These are phyloP conservation scores for Hylaeus anthracinus DNA, from an alignment of 1,140 invertebrate species.

Conservation along the genomic window DNA sequence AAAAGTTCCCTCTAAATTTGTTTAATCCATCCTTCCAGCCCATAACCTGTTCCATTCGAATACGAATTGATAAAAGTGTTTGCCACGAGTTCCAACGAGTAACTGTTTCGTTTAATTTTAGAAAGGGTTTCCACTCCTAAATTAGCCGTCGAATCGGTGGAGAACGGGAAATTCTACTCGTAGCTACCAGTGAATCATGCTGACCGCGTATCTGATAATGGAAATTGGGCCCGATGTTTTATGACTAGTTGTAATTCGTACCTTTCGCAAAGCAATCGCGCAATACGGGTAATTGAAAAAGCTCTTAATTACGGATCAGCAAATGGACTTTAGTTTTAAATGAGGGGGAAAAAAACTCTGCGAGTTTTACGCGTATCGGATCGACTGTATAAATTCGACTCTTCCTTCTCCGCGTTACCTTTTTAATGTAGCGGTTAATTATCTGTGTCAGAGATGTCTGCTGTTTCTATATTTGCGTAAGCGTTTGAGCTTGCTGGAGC, in stretches of 20 bases:
- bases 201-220: constrained; percentile 46
- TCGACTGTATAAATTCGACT: neutral
- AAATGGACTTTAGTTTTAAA: constrained; percentile 19
- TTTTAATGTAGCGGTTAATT: neutral
- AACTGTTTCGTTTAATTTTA: neutral
- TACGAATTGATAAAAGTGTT: too few relatives aligned
- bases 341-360: neutral
- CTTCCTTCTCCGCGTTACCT: too few relatives aligned
- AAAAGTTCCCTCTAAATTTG: too few relatives aligned
- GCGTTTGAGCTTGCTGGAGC: neutral
- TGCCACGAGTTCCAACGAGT: neutral
- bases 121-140: neutral
- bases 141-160: constrained; percentile 16
- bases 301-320: constrained; percentile 13
- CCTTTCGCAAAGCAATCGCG: constrained; percentile 11
- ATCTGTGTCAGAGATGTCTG: neutral
- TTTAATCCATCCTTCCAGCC: too few relatives aligned
- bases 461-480: neutral
- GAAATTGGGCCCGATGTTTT: constrained; percentile 41
- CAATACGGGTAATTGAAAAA: constrained; percentile 24
- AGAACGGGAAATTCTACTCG: constrained; percentile 42
- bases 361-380: neutral
- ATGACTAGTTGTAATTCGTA: constrained; percentile 40
- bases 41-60: too few relatives aligned
- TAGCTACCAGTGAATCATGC: constrained; percentile 16